A percentile compares a stretch with the other conserved stretches of the same genome.
These are phyloP conservation scores for Buphagus erythrorhynchus DNA, from an alignment of 2,797 vertebrate species.

Conservation along the genomic window DNA sequence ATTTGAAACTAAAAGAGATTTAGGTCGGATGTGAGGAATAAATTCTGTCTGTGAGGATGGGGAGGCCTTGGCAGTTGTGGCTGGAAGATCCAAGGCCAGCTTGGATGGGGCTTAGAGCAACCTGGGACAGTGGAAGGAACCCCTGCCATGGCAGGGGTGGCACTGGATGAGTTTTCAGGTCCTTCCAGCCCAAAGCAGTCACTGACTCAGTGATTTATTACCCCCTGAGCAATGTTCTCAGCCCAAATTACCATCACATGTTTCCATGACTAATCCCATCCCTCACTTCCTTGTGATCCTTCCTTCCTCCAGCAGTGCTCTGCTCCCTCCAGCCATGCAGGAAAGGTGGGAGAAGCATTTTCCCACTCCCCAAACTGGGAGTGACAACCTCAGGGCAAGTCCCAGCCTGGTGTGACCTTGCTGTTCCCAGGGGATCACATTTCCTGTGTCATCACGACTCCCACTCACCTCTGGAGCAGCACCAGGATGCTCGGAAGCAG, in stretches of 20 bases:
- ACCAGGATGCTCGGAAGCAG: slow-evolving; percentile 95
- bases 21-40: not conserved
- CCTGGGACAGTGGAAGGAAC: fast-evolving
- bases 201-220: not conserved
- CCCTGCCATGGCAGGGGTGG: not conserved
- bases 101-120: fast-evolving
- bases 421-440: not conserved
- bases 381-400: fast-evolving
- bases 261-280: not conserved
- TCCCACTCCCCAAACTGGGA: fast-evolving
- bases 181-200: not conserved
- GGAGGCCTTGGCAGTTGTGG: not conserved
- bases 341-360: not conserved
- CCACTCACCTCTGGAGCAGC: slow-evolving; percentile 90
- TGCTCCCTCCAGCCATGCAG: not conserved
- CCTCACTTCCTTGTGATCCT: not conserved
- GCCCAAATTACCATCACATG: fast-evolving
- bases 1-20: not conserved
- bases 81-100: not conserved
- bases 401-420: not conserved
- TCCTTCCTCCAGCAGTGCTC: not conserved
- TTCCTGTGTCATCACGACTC: not conserved
- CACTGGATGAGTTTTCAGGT: not conserved
- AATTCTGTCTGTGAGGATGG: not conserved
- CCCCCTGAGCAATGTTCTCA: not conserved